Conservation (phyloP, 2,888 invertebrate genomes). For the Lasioglossum vierecki region DNA sequence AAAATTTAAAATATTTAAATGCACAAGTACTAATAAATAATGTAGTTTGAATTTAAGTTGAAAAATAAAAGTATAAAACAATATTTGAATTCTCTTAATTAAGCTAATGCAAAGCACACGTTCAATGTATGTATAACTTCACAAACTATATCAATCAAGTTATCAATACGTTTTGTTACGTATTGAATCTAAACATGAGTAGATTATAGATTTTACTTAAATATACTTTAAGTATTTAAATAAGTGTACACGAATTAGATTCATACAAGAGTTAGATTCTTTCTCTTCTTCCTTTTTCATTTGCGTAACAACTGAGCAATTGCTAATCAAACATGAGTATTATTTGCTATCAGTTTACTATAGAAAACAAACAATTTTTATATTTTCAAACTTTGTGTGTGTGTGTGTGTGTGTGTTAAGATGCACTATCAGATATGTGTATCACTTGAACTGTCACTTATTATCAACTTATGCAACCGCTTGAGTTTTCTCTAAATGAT, state of each 20-base stretch:
- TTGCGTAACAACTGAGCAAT: not conserved
- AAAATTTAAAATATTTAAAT: not conserved
- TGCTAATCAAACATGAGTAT: not conserved
- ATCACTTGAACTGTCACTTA: not conserved
- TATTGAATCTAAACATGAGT: not conserved
- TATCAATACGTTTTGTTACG: not conserved
- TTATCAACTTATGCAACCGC: not conserved
- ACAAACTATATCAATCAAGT: not conserved
- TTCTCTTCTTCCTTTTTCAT: not conserved
- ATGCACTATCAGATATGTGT: not conserved
- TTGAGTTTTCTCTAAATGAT: not conserved
- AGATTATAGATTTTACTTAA: not conserved
- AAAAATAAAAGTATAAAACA: not conserved
- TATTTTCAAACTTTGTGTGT: not conserved
- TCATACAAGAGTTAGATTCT: not conserved
- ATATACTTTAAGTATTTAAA: not conserved
- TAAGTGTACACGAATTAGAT: not conserved
- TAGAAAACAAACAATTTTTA: not conserved
- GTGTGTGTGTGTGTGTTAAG: not conserved
- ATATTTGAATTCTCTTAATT: not conserved
- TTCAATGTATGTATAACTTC: not conserved
- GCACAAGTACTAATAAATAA: slow-evolving; percentile 10
- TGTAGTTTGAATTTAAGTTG: not conserved
- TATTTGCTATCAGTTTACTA: not conserved
- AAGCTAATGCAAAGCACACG: not conserved